Base-by-base conservation (phyloP, 2,888 invertebrate genomes). In the Drosophila fulvimacula region DNA sequence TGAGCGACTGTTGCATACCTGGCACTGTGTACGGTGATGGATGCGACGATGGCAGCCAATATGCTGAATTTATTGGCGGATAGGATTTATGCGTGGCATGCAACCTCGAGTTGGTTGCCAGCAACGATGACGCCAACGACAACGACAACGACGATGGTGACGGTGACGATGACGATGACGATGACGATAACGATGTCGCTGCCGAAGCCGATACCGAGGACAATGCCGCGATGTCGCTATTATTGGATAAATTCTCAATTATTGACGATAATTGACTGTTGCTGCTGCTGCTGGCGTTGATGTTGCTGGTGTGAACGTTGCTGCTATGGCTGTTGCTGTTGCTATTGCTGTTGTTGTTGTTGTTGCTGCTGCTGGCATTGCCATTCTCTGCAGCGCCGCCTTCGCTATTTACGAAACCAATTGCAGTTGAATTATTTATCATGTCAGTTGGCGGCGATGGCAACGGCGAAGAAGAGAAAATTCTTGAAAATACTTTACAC, bases 31-130 rank as follows among this genome's bases (percentile, higher is more conserved):
- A 96, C 87, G 96, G 96, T 92, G 95, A 95, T 85, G 95, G 95
- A 93, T 95, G 95, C 77, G 96, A 94, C 90, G 96, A 95, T 82
- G 96, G 96, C 91, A 96, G 95, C 96, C 96, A 96, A 93, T 96
- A 96, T 92, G 96, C 95, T 92, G 96, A 95, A 93, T 95, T 96
- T 94, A 96, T 96, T 88, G 96, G 94, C 92, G 96, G 96, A 94
- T 96, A 96, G 84, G 90, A 90, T 93, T 93, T 93, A 91, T 87
- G 86, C 78, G 88, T 74, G 90, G 91, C 82, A 90, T 74, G 73
- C 62, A 71, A 58, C 65, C 59, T 21, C 38, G 49, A n/a, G 58
- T 51, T 30, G 30, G 52, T 38, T 24, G 41, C 39, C 32, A 32
- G 21, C 41, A 21, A 41, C 49, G 66, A 53, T 69, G 77, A 44